These are phyloP conservation scores for Micromesistius poutassou DNA, from an alignment of 2,797 vertebrate genomes.

Conservation along the genomic window DNA sequence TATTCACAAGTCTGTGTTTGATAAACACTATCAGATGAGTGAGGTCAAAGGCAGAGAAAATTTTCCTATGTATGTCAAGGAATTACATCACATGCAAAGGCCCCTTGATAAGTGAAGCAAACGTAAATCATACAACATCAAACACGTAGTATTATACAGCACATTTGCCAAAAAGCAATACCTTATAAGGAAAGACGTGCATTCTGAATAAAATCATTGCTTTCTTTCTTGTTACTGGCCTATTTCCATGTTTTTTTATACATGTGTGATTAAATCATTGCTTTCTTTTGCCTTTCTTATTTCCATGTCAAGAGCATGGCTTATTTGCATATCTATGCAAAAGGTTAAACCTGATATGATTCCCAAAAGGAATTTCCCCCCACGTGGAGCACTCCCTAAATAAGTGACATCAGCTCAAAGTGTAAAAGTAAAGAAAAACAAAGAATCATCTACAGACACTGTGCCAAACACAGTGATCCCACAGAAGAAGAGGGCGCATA, in stretches of 20 bases:
- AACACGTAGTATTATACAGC: not conserved
- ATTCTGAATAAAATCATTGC: not conserved
- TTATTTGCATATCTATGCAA: not conserved
- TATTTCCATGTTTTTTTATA: not conserved
- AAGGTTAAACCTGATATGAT: not conserved
- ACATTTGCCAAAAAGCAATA: not conserved
- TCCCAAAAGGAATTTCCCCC: not conserved
- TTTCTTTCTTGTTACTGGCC: too few species aligned
- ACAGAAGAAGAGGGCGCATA: slow-evolving; percentile 27
- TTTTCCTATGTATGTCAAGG: slow-evolving; percentile 24
- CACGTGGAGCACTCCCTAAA: not conserved
- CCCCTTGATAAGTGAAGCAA: not conserved
- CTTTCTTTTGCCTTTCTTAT: not conserved
- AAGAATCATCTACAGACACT: not conserved
- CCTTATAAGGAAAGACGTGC: not conserved
- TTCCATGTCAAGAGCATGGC: not conserved
- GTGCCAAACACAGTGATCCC: slow-evolving; percentile 36
- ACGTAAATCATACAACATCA: not conserved
- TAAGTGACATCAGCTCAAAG: not conserved
- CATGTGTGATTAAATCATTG: too few species aligned
- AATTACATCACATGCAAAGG: slow-evolving; percentile 28
- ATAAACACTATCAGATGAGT: slow-evolving; percentile 3
- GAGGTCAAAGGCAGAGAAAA: slow-evolving; percentile 16
- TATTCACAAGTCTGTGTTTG: slow-evolving; percentile 59
- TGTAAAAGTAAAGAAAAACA: not conserved